phyloP scores from a whole-genome alignment of 2,797 vertebrate species.

The Sphenodon punctatus region DNA sequence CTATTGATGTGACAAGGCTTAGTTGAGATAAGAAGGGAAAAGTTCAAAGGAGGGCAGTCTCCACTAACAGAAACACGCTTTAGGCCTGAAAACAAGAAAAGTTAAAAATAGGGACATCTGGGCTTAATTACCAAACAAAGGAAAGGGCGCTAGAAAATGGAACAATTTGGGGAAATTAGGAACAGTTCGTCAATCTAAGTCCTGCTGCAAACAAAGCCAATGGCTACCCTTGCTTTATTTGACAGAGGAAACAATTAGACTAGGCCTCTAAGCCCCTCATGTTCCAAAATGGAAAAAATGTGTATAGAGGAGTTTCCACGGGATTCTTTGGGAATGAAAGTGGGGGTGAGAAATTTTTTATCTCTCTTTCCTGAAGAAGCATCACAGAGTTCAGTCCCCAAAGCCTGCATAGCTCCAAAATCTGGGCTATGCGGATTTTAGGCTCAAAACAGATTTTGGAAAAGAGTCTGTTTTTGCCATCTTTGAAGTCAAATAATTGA shows the following conservation, averaged over 20 bases:
- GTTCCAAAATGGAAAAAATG: neutral
- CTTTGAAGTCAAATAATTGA: no score
- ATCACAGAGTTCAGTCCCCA: neutral
- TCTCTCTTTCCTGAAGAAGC: neutral
- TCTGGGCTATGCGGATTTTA: no score
- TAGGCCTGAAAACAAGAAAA: constrained; percentile 40
- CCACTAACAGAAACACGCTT: constrained; percentile 47
- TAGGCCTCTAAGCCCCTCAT: neutral
- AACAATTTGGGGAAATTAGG: constrained; percentile 56
- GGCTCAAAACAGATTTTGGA: no score
- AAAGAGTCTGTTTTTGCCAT: no score
- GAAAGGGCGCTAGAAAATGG: constrained; percentile 38
- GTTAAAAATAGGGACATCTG: constrained; percentile 65
- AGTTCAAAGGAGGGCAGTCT: constrained; percentile 62
- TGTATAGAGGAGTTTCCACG: accelerated
- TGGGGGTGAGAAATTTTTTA: no score
- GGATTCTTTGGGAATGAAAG: neutral
- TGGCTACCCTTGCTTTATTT: neutral
- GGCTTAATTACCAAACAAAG: constrained; percentile 54
- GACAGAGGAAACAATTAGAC: neutral
- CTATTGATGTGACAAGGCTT: neutral
- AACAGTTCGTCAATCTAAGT: constrained; percentile 41
- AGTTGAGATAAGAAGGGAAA: constrained; percentile 47
- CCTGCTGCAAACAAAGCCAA: neutral
- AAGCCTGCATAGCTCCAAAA: neutral